Percentiles rank a stretch among this genome's conserved stretches.
These are phyloP conservation scores for Leucoma salicis DNA, from an alignment of 2,888 invertebrate species.

Conservation along the genomic window DNA sequence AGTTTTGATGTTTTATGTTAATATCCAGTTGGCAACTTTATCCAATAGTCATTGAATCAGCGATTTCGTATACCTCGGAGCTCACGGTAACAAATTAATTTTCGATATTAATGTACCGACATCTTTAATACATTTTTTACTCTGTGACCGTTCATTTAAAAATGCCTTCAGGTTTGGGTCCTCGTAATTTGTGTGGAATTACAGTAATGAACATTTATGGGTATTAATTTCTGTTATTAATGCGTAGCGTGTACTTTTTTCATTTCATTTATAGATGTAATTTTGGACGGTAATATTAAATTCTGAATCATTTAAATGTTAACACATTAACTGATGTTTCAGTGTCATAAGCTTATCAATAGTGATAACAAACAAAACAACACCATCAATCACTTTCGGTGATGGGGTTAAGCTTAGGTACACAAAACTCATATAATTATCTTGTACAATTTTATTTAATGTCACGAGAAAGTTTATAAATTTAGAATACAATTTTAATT, in stretches of 20 bases:
- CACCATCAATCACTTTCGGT: too few species aligned
- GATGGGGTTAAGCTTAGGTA: too few species aligned
- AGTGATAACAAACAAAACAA: too few species aligned
- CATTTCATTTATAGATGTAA: background rate
- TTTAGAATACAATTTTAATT: too few species aligned
- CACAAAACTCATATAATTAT: too few species aligned
- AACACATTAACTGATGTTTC: too few species aligned
- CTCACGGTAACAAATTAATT: conserved; percentile 41
- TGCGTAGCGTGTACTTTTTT: background rate
- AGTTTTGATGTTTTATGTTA: conserved; percentile 81
- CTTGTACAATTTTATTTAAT: too few species aligned
- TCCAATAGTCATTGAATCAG: conserved; percentile 61
- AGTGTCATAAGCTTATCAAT: too few species aligned
- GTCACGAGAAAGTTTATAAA: too few species aligned
- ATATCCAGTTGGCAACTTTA: conserved; percentile 64
- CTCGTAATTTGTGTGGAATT: background rate
- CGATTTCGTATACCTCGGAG: conserved; percentile 23
- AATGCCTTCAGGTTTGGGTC: background rate
- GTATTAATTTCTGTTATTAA: background rate
- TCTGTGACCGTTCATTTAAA: background rate
- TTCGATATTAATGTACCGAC: conserved; percentile 29
- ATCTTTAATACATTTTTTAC: conserved; percentile 10
- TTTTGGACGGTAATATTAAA: background rate
- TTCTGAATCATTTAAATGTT: too few species aligned
- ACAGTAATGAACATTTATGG: background rate